Conservation (phyloP, 2,113 vertebrate genomes). For the Austrofundulus limnaeus region DNA sequence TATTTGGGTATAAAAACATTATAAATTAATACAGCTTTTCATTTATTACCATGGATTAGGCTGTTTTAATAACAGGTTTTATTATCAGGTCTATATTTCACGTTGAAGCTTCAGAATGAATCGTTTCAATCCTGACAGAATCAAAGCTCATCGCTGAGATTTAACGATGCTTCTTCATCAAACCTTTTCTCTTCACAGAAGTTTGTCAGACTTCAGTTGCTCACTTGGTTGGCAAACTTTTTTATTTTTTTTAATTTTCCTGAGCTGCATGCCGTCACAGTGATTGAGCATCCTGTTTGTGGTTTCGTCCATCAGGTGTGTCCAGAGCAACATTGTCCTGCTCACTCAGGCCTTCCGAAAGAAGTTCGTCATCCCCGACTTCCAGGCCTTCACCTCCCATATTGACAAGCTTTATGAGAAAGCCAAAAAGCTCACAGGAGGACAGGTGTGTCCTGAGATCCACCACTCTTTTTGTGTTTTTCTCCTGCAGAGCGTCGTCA, state of each 20-base stretch:
- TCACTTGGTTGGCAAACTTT: conserved; percentile 58
- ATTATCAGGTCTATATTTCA: no score
- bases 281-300: conserved; percentile 61
- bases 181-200: conserved; percentile 29
- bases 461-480: conserved; percentile 11
- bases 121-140: no score
- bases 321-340: conserved; percentile 98
- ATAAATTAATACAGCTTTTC: no score
- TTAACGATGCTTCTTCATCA: conserved; percentile 45
- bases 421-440: conserved; percentile 89
- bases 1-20: no score
- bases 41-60: no score
- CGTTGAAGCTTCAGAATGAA: no score
- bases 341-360: conserved; percentile 98
- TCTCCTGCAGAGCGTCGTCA: neutral
- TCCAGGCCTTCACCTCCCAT: conserved; percentile 92
- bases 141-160: conserved; percentile 17
- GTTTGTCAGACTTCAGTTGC: conserved; percentile 60
- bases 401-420: conserved; percentile 94
- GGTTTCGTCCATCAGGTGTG: conserved; percentile 85
- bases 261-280: conserved; percentile 46
- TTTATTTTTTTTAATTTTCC: neutral
- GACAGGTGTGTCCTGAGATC: conserved; percentile 83
- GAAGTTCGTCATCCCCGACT: conserved; percentile 99
- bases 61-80: no score